These are phyloP conservation scores for Carlito syrichta DNA, from an alignment of 2,113 vertebrate species.

Conservation along the genomic window DNA sequence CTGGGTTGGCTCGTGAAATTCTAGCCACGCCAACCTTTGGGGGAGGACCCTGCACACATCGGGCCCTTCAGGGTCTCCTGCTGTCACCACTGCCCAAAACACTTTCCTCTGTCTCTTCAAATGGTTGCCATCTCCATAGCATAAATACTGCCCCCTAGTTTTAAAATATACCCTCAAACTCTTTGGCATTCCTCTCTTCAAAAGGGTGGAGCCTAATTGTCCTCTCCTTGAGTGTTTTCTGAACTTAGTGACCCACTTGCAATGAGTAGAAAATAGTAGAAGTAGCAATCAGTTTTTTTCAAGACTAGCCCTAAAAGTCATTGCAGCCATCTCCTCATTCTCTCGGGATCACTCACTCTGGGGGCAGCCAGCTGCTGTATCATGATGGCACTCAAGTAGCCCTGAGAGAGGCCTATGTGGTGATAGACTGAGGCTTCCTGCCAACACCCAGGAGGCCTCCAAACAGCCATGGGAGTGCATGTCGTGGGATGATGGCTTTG, in stretches of 20 bases:
- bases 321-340: neutral
- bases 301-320: neutral
- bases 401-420: neutral
- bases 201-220: neutral
- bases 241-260: neutral
- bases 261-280: neutral
- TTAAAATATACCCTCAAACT: neutral
- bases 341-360: neutral
- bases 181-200: neutral
- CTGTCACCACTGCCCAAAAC: neutral
- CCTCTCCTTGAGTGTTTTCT: neutral
- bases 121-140: neutral
- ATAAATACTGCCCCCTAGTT: neutral
- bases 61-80: neutral
- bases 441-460: neutral
- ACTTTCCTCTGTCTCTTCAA: neutral
- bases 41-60: neutral
- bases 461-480: neutral
- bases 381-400: neutral
- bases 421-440: neutral
- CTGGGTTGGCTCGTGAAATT: neutral
- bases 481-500: neutral
- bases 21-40: neutral
- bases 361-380: neutral
- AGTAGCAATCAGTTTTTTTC: neutral